These are phyloP conservation scores for Oreochromis spilurus DNA, from an alignment of 2,113 vertebrate genomes.

Conservation along the genomic window DNA sequence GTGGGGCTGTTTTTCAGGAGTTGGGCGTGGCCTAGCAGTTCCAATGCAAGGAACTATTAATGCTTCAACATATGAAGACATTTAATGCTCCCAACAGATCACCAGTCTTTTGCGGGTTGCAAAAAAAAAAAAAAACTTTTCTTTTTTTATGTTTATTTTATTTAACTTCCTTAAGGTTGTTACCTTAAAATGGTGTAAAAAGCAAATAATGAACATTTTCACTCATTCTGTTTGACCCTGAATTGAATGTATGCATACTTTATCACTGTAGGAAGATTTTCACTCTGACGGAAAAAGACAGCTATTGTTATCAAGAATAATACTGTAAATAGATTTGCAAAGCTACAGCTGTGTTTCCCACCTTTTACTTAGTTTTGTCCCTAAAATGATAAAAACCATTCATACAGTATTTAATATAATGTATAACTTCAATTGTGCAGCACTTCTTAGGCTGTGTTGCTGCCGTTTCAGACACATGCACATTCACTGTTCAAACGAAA, in stretches of 20 bases:
- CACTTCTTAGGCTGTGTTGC: neutral
- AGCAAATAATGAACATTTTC: neutral
- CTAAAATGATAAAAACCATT: neutral
- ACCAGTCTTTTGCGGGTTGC: neutral
- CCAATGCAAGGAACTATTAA: neutral
- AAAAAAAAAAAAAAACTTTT: neutral
- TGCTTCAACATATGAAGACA: neutral
- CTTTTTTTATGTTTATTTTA: neutral
- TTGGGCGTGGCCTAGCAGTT: neutral
- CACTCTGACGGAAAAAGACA: neutral
- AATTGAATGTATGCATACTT: neutral
- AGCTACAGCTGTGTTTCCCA: neutral
- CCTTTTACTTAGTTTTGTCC: neutral
- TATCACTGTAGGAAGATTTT: neutral
- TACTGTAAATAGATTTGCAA: neutral
- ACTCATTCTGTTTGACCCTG: neutral
- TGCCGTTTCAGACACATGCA: neutral
- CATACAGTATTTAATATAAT: neutral
- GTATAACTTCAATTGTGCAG: neutral
- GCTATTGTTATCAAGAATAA: neutral
- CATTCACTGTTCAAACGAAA: neutral
- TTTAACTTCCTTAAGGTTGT: neutral
- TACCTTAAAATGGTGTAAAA: neutral
- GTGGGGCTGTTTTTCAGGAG: neutral
- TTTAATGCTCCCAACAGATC: neutral